Evolutionary conservation across 2,797 vertebrate genomes (phyloP).

Genomic region (Babyrousa celebensis): DNA sequence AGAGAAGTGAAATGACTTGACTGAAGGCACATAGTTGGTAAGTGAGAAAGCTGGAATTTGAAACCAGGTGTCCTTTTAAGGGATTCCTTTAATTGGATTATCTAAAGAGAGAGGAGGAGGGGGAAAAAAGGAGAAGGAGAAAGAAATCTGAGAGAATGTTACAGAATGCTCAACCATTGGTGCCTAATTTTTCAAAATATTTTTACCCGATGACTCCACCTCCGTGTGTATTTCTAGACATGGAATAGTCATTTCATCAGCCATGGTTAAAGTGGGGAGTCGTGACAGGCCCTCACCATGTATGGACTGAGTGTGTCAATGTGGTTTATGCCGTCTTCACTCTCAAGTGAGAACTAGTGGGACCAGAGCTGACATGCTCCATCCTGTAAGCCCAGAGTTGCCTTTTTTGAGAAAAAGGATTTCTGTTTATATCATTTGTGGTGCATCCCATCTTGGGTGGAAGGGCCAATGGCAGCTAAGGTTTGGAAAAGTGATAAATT

Average conservation of each 20-base stretch:
- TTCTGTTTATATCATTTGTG: not conserved
- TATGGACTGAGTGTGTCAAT: not conserved
- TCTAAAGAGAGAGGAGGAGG: not conserved
- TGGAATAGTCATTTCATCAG: not conserved
- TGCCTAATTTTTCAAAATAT: not conserved
- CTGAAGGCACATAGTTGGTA: not conserved
- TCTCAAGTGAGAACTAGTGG: not conserved
- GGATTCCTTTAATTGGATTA: not conserved
- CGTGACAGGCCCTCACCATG: accelerated
- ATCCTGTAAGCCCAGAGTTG: not conserved
- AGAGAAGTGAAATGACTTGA: not conserved
- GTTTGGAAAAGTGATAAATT: not conserved
- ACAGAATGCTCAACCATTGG: not conserved
- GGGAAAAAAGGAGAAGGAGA: not conserved
- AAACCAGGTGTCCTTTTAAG: not conserved
- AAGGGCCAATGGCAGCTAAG: not conserved
- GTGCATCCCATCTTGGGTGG: not conserved
- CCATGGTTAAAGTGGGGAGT: too few species aligned
- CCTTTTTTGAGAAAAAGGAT: not conserved
- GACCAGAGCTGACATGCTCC: not conserved
- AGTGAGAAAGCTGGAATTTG: not conserved
- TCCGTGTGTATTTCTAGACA: not conserved
- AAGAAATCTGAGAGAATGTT: not conserved
- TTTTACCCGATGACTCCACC: not conserved
- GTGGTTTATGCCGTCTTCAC: not conserved